phyloP scores from a whole-genome alignment of 2,888 invertebrate genomes.

The Mythimna lalbum region DNA sequence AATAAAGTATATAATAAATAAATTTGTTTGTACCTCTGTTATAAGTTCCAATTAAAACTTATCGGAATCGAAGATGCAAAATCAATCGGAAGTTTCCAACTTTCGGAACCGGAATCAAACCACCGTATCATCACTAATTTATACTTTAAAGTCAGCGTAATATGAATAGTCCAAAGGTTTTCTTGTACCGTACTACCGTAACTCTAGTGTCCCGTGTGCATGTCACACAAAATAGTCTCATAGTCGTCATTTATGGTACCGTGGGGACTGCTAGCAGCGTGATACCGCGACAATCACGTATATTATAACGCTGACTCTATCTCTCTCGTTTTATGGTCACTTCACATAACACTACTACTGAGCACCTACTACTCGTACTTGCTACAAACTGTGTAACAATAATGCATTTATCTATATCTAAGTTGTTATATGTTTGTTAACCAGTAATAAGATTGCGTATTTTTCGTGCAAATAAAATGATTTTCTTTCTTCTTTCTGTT shows the following conservation, averaged over 20 bases:
- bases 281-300: constrained; percentile 27
- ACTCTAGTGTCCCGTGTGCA: too few relatives aligned
- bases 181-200: too few relatives aligned
- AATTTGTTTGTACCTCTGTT: too few relatives aligned
- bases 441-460: too few relatives aligned
- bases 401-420: too few relatives aligned
- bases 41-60: too few relatives aligned
- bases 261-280: constrained; percentile 19
- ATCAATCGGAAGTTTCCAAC: neutral
- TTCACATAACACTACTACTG: neutral
- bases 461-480: too few relatives aligned
- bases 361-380: neutral
- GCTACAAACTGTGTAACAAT: too few relatives aligned
- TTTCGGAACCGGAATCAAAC: neutral
- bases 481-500: too few relatives aligned
- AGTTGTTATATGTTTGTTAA: too few relatives aligned
- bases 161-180: constrained; percentile 1
- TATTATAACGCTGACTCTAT: constrained; percentile 20
- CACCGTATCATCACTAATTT: neutral
- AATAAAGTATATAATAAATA: too few relatives aligned
- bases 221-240: constrained; percentile 21
- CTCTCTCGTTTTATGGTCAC: constrained; percentile 27
- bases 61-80: too few relatives aligned
- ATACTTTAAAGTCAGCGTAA: neutral
- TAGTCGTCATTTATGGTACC: constrained; percentile 24